Base-by-base conservation (phyloP, 2,113 vertebrate species). In the Cygnus atratus region DNA sequence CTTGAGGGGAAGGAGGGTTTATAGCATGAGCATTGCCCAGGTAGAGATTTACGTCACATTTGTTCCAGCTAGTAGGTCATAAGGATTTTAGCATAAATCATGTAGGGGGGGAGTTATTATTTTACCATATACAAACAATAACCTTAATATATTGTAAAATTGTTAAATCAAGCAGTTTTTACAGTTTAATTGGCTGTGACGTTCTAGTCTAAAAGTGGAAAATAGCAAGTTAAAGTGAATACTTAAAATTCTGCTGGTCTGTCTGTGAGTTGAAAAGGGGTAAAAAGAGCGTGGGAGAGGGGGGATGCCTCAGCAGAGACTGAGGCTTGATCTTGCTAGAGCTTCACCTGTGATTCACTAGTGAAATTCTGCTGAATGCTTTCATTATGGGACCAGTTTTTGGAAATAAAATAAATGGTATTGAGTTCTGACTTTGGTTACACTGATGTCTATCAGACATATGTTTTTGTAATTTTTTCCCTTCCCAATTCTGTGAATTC, bases 11-110 rank as follows among this genome's bases (percentile, higher is more conserved):
- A 84, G 83, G 72, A 90, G 63, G n/a, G 50, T 88, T 95, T 95
- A 72, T n/a, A 39, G 29, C 28, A 31, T 37, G 48, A 73, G 52
- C 63, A 16, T 95, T 92, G 90, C 54, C 76, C 70, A 88, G 43
- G 44, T 37, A 20, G 8, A 72, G 88, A 83, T 84, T 85, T 96
- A 88, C 29, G 20, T 97, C 87, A 87, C 21, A 2, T 95, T 96
- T 97, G 70, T 94, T 97, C 95, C 79, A 90, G 59, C 90, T 89
- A 80, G 71, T 52, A 91, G 75, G 90, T 77, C 72, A 43, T 92
- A 88, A 87, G 68, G 90, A 59, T 71, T 75, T 94, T 91, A 66
- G 57, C 24, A 24, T 92, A 79, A 95, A 90, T 89, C 50, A 88
- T 68, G 95, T 89, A 44, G 22, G 35, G 11, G 10, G 77, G 86